phyloP scores from a whole-genome alignment of 53 echinoderm and acorn worm genomes.

The Paelopatides confundens region DNA sequence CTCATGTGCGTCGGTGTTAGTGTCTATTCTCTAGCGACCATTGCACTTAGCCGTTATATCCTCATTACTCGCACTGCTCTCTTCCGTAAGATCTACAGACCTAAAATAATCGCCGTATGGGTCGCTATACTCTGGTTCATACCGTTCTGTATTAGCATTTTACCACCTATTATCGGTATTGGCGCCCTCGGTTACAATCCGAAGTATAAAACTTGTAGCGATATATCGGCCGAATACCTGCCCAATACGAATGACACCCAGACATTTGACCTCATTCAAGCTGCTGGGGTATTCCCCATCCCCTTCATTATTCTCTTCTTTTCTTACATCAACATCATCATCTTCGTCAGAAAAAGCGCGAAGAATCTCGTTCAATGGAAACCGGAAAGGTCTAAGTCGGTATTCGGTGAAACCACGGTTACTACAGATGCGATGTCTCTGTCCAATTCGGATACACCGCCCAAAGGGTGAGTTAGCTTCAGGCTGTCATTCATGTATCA shows the following conservation, averaged over 20 bases:
- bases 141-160: conserved; percentile 63
- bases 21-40: conserved; percentile 78
- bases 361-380: conserved; percentile 32
- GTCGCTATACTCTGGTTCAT: conserved; percentile 71
- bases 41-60: conserved; percentile 81
- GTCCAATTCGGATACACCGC: background rate
- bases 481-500: no score
- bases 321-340: conserved; percentile 61
- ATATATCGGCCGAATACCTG: conserved; percentile 54
- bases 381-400: background rate
- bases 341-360: conserved; percentile 59
- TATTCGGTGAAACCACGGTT: conserved; percentile 17
- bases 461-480: background rate
- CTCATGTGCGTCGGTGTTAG: conserved; percentile 83
- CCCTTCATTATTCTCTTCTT: conserved; percentile 60
- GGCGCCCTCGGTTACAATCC: conserved; percentile 66
- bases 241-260: conserved; percentile 34
- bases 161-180: conserved; percentile 54
- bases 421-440: background rate
- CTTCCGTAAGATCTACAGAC: conserved; percentile 75
- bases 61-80: conserved; percentile 70
- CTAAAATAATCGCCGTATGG: conserved; percentile 65
- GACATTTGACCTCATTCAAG: conserved; percentile 58
- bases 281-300: conserved; percentile 58
- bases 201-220: conserved; percentile 70